Percentiles rank a stretch among this genome's conserved stretches.
phyloP scores from a whole-genome alignment of 1,140 invertebrate genomes.

The Ridgeia piscesae region DNA sequence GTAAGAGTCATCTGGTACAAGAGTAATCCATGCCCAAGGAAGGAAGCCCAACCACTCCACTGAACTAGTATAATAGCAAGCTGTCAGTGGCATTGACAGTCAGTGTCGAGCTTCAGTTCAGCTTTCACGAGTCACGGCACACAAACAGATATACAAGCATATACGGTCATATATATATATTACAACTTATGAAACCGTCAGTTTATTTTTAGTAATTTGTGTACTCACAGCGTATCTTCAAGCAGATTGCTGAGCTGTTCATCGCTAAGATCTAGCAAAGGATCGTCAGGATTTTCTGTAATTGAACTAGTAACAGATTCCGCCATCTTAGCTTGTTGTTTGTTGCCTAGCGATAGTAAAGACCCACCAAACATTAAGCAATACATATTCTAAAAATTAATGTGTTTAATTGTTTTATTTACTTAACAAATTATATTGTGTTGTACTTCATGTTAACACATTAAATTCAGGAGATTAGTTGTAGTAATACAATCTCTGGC shows the following conservation, averaged over 20 bases:
- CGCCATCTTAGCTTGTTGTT: slow-evolving; percentile 43
- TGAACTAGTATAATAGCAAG: too few species aligned
- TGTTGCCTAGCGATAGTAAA: slow-evolving; percentile 12
- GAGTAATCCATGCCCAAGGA: background rate
- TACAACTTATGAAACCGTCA: background rate
- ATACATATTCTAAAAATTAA: background rate
- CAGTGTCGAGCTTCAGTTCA: too few species aligned
- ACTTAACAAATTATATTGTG: background rate
- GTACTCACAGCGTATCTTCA: slow-evolving; percentile 48
- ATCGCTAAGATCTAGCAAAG: slow-evolving; percentile 48
- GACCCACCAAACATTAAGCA: background rate
- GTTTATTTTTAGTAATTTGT: background rate
- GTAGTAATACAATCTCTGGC: background rate
- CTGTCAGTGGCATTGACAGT: too few species aligned
- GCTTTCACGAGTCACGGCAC: background rate
- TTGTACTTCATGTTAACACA: background rate
- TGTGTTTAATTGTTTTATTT: background rate
- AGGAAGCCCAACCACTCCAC: too few species aligned
- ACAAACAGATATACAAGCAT: background rate
- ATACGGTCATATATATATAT: background rate
- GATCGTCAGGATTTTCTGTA: slow-evolving; percentile 47
- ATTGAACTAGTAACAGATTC: slow-evolving; percentile 49
- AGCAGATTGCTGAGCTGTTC: slow-evolving; percentile 52
- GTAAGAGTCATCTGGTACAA: background rate
- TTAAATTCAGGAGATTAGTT: background rate